These are phyloP conservation scores for Eulemur mongoz DNA, from an alignment of 2,797 vertebrate species.

Conservation along the genomic window DNA sequence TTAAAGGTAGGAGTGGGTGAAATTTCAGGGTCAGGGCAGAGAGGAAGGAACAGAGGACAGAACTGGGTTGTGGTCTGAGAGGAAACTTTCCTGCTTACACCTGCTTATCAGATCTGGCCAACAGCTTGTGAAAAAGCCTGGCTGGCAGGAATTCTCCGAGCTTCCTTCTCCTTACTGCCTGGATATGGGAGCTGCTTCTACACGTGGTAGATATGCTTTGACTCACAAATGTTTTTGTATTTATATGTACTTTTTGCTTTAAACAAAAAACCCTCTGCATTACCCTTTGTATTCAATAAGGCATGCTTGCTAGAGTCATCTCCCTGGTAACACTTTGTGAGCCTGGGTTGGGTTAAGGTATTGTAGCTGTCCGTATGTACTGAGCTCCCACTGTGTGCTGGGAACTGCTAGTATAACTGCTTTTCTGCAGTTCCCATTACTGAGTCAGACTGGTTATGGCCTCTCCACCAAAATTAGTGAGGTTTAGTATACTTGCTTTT, in stretches of 20 bases:
- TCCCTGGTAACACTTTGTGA: neutral
- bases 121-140: neutral
- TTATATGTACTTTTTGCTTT: neutral
- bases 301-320: neutral
- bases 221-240: neutral
- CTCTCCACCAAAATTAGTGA: neutral
- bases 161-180: neutral
- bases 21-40: neutral
- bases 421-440: neutral
- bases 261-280: neutral
- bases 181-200: neutral
- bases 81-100: neutral
- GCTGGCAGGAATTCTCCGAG: neutral
- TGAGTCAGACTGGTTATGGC: neutral
- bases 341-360: neutral
- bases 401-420: neutral
- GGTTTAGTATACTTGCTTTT: conserved; percentile 18
- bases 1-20: neutral
- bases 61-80: neutral
- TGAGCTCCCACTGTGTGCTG: neutral
- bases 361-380: neutral
- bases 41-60: neutral
- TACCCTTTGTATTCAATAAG: neutral
- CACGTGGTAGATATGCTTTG: neutral
- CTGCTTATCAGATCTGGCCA: neutral